Percentiles rank a stretch among this genome's conserved stretches.
phyloP scores from a whole-genome alignment of 2,113 vertebrate species.

The Cebus imitator region DNA sequence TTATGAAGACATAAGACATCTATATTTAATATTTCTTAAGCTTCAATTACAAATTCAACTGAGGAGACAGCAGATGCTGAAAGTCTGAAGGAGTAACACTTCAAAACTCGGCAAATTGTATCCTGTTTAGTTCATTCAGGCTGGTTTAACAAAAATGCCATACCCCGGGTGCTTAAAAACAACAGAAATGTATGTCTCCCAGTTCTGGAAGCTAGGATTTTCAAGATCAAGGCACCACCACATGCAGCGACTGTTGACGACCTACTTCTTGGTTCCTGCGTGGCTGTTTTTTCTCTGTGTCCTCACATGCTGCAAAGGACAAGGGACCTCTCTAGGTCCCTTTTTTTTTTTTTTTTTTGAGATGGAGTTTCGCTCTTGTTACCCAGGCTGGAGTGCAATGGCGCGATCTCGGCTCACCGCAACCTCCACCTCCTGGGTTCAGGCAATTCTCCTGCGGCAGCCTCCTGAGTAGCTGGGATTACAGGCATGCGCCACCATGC shows the following conservation, averaged over 20 bases:
- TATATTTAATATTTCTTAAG: background rate
- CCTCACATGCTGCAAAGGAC: background rate
- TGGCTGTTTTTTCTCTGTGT: background rate
- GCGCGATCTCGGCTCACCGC: too few relatives aligned
- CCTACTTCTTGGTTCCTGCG: background rate
- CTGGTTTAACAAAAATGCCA: background rate
- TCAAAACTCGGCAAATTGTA: background rate
- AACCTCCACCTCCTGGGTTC: too few relatives aligned
- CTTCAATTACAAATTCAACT: background rate
- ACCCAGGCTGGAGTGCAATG: too few relatives aligned
- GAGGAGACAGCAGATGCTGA: background rate
- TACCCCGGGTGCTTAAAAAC: background rate
- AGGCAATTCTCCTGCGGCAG: too few relatives aligned
- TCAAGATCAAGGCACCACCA: background rate
- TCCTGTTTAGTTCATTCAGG: background rate
- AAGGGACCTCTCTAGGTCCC: too few relatives aligned
- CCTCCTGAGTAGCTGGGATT: too few relatives aligned
- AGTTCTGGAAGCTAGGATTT: background rate
- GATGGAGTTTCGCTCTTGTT: too few relatives aligned
- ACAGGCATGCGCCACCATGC: too few relatives aligned
- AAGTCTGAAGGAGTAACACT: background rate
- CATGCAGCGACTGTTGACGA: background rate
- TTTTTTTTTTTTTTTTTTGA: background rate
- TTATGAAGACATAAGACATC: background rate
- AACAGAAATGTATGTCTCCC: background rate